Evolutionary conservation across 30 jellyfish, hydroid and myxozoan species (phyloP).

Genomic region (Rhopilema esculentum): DNA sequence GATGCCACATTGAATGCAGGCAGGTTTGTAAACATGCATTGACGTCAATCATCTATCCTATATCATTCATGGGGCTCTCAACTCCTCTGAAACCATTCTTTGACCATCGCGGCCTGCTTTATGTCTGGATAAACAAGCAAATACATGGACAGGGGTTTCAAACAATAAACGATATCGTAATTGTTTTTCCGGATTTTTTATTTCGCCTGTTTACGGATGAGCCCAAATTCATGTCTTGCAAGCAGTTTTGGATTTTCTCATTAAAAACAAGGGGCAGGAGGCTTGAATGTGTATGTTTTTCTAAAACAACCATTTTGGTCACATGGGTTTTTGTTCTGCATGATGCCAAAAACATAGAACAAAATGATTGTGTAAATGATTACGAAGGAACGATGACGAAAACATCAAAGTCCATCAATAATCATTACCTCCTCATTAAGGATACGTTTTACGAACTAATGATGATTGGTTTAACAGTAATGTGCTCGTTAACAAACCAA

Average conservation of each 20-base stretch:
- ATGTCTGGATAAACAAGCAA: not conserved
- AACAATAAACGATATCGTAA: too few species aligned
- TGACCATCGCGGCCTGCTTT: not conserved
- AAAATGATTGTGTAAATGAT: too few species aligned
- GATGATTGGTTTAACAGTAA: not conserved
- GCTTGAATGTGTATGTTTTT: not conserved
- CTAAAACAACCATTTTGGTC: too few species aligned
- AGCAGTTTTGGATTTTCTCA: too few species aligned
- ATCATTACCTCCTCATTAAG: not conserved
- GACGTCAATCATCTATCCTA: slow-evolving; percentile 22
- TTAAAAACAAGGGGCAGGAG: not conserved
- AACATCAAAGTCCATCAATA: not conserved
- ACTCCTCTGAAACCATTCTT: too few species aligned
- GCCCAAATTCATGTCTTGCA: too few species aligned
- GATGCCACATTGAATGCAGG: not conserved
- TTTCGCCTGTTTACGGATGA: not conserved
- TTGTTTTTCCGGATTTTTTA: too few species aligned
- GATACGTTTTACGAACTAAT: not conserved
- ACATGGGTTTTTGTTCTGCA: too few species aligned
- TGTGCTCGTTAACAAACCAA: not conserved
- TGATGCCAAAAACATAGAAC: too few species aligned
- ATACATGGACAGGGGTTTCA: too few species aligned
- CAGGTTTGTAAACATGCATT: slow-evolving; percentile 16
- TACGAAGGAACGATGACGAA: too few species aligned
- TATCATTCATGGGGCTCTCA: not conserved